Evolutionary conservation across 2,113 vertebrate species (phyloP).

Genomic region (Pelvicachromis taeniatus): DNA sequence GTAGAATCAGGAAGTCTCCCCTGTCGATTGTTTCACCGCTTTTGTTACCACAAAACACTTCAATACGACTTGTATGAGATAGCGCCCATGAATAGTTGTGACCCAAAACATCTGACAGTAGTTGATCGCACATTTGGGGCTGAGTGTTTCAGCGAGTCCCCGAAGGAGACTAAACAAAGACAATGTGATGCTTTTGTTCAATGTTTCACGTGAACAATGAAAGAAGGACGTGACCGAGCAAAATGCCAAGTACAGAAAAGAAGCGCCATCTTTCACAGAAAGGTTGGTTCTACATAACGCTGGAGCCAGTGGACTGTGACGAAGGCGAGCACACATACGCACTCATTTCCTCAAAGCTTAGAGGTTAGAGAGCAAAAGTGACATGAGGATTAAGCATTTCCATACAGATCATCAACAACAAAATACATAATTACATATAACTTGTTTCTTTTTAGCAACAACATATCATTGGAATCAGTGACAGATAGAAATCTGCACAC

Average conservation of each 20-base stretch:
- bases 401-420: background rate
- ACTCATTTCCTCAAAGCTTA: background rate
- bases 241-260: background rate
- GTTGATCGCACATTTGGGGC: background rate
- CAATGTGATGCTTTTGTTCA: background rate
- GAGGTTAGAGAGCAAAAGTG: background rate
- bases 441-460: background rate
- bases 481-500: background rate
- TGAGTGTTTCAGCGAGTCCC: background rate
- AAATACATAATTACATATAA: background rate
- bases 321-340: background rate
- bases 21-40: background rate
- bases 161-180: background rate
- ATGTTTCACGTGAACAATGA: background rate
- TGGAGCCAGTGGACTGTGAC: background rate
- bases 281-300: background rate
- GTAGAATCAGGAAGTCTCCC: background rate
- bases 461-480: background rate
- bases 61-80: background rate
- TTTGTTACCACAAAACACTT: background rate
- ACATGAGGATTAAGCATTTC: background rate
- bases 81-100: background rate
- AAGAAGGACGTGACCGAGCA: background rate
- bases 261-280: background rate
- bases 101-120: background rate